phyloP scores from a whole-genome alignment of 2,797 vertebrate genomes.

The Eurystomus glaucurus region DNA sequence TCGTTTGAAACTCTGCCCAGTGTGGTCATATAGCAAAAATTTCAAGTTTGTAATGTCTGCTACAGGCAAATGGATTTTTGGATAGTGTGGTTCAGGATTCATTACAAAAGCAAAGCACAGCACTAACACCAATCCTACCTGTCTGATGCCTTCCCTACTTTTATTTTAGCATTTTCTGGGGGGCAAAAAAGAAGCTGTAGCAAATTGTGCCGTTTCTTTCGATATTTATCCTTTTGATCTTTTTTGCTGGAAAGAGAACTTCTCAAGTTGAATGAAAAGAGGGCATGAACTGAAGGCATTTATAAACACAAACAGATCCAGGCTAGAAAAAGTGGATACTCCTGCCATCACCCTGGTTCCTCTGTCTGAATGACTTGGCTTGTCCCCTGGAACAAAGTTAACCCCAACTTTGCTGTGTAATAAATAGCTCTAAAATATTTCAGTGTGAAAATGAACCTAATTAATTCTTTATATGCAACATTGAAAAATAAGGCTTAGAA shows the following conservation, averaged over 20 bases:
- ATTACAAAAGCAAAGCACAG: not conserved
- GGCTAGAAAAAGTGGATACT: slow-evolving; percentile 32
- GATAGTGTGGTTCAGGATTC: not conserved
- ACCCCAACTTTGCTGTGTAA: slow-evolving; percentile 20
- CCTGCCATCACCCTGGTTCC: not conserved
- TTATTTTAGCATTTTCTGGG: not conserved
- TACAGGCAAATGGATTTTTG: not conserved
- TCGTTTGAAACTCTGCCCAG: not conserved
- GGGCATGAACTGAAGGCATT: not conserved
- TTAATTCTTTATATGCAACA: slow-evolving; percentile 44
- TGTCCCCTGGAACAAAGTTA: slow-evolving; percentile 30
- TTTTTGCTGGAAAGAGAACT: not conserved
- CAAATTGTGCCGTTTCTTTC: not conserved
- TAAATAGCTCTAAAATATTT: slow-evolving; percentile 70
- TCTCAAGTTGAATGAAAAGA: slow-evolving; percentile 12
- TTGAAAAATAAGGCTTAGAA: slow-evolving; percentile 28
- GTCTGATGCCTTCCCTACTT: not conserved
- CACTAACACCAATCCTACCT: not conserved
- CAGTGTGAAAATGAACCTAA: slow-evolving; percentile 64
- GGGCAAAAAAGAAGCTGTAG: not conserved
- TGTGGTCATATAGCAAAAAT: not conserved
- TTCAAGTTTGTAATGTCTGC: not conserved
- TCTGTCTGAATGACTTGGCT: slow-evolving; percentile 44
- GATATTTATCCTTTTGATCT: not conserved
- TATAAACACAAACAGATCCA: not conserved